Conservation (phyloP, 2,797 vertebrate genomes). For the Fistularia tabacaria region DNA sequence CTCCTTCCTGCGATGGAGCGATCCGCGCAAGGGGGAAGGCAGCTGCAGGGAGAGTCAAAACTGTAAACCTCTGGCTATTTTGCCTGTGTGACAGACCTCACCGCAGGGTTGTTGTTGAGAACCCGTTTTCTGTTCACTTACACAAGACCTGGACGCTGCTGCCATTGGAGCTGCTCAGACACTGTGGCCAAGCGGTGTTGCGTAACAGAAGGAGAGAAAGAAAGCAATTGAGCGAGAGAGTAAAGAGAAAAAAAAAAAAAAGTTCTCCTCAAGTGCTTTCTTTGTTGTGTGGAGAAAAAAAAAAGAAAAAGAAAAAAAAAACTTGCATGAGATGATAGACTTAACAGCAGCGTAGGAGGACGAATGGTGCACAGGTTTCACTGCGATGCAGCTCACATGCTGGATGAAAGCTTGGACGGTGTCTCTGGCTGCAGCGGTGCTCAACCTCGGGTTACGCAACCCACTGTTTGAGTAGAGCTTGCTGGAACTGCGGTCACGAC, state of each 20-base stretch:
- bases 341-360: conserved; percentile 32
- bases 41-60: conserved; percentile 30
- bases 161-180: conserved; percentile 52
- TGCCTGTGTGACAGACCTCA: conserved; percentile 33
- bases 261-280: conserved; percentile 44
- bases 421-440: conserved; percentile 4
- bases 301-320: conserved; percentile 50
- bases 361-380: conserved; percentile 12
- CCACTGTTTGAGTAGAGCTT: conserved; percentile 13
- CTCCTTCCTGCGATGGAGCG: conserved; percentile 18
- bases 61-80: conserved; percentile 25
- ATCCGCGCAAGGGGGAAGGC: conserved; percentile 11
- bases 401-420: conserved; percentile 14
- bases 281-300: conserved; percentile 63
- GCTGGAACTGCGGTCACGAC: conserved; percentile 15
- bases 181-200: conserved; percentile 59
- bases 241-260: conserved; percentile 68
- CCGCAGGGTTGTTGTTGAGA: conserved; percentile 62
- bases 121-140: conserved; percentile 61
- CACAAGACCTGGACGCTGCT: conserved; percentile 68
- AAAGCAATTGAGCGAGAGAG: conserved; percentile 21
- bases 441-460: conserved; percentile 32
- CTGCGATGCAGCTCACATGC: conserved; percentile 11
- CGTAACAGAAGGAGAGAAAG: conserved; percentile 49
- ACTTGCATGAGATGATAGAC: conserved; percentile 52